Base-by-base conservation (phyloP, 2,797 vertebrate species). In the Distichodus sexfasciatus region DNA sequence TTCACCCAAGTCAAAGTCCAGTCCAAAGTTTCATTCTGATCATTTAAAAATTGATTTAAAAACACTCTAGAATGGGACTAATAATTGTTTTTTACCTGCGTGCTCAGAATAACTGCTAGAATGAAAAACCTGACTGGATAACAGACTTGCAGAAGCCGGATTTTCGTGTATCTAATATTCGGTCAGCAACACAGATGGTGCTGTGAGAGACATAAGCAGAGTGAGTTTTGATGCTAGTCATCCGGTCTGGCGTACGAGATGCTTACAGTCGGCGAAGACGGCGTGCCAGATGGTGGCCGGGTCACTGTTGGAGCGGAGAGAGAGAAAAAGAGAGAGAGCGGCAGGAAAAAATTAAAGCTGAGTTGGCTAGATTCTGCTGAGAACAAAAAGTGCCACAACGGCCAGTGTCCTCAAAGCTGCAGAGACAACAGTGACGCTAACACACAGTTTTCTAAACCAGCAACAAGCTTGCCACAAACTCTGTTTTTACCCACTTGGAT, bases 301-400 rank as follows among this genome's bases (percentile, higher is more conserved):
- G 46, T 57, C 33, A 43, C 24, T 26, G 14, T 60, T 35, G n/a
- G 26, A 33, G 28, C 17, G 50, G 24, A 33, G 40, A 58, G n/a
- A 44, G 63, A 62, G 17, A 43, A 33, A n/a, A 33, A 48, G 33
- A 48, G 35, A 66, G 24, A 46, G 19, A 19, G 15, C 19, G 24
- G 36, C 47, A 29, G 58, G 53, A 40, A 47, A 29, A 50, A 35
- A 40, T 9, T 12, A 67, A 21, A 55, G 55, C 58, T 50, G 35
- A 75, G 63, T 35, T 29, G 48, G 50, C 50, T 54, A 63, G n/a
- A 55, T 29, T 28, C 23, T 50, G 35, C 14, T 28, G 19, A 63
- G 44, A 51, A 24, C n/a, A 38, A 69, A 55, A 53, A 47, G 24
- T 43, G 44, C 38, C 48, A 62, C 61, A 70, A 53, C 38, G 17